Evolutionary conservation across 2,797 vertebrate genomes (phyloP), one percentile per base, ranked within the genome.

Genomic region (Siniperca obscura): DNA sequence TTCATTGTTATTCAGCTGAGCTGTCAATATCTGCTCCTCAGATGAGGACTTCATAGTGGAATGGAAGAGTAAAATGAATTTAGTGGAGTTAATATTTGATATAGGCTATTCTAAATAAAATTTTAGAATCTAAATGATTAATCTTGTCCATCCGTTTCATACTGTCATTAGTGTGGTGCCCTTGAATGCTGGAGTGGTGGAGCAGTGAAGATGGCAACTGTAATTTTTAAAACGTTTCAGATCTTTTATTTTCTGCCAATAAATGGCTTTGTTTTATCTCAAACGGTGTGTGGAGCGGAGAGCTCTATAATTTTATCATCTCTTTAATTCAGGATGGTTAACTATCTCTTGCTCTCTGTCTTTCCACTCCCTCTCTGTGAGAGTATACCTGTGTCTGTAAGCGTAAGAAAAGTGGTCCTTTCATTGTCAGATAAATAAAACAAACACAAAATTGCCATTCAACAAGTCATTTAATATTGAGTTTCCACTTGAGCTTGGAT

Each of bases 31-130:
- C 48, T 44, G 69, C 77, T 78, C 59, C 65, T 44, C 5, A 65
- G 36, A 78, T 1, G 8, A 56, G 76, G 34, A 70, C n/a, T 50
- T 61, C 38, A 22, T 25, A 40, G 34, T 46, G 42, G 50, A 57
- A 56, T n/a, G 10, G 68, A 65, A 30, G 55, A 70, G 42, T 75
- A 60, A 78, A 85, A 78, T 79, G 4, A 53, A 80, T 85, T 81
- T 59, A 78, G 55, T 12, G 40, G 57, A 62, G 65, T 84, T 80
- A 87, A 87, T 87, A 84, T 82, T 89, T 84, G 42, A 91, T 89
- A 80, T 60, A 27, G 44, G 57, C 66, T 82, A 44, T 80, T 83
- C 56, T 59, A 81, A 86, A 90, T 86, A 80, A 61, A 44, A 89
- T 82, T 82, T 65, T 21, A 52, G 0, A 73, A 44, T 79, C 67